These are phyloP conservation scores for Periophthalmodon schlosseri DNA, from an alignment of 2,113 vertebrate genomes.

Conservation along the genomic window DNA sequence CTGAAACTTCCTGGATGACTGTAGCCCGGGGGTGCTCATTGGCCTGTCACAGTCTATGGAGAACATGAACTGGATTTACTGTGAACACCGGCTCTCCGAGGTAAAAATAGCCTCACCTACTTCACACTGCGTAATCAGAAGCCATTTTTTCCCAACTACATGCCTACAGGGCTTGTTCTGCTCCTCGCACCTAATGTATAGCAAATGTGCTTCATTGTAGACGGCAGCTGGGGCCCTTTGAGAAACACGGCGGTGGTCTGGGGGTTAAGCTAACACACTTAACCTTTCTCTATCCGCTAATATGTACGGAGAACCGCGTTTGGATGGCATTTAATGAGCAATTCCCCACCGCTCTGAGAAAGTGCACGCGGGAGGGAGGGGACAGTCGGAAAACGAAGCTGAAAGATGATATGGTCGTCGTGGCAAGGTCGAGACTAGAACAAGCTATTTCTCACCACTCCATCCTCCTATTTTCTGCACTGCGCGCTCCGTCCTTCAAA, in stretches of 20 bases:
- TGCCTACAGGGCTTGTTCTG: conserved; percentile 7
- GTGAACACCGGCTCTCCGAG: not conserved
- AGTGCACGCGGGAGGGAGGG: conserved; percentile 23
- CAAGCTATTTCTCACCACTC: conserved; percentile 43
- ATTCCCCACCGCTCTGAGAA: conserved; percentile 20
- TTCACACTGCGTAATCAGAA: conserved; percentile 4
- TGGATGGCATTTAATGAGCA: conserved; percentile 35
- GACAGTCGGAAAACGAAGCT: conserved; percentile 51
- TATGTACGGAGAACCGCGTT: conserved; percentile 15
- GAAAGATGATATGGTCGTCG: conserved; percentile 45
- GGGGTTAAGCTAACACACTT: conserved; percentile 13
- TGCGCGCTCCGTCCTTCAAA: conserved; percentile 65
- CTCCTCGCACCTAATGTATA: not conserved
- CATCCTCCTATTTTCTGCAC: conserved; percentile 32
- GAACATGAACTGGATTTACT: conserved; percentile 10
- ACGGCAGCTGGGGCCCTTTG: conserved; percentile 21
- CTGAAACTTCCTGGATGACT: not conserved
- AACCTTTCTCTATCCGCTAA: conserved; percentile 15
- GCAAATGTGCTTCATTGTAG: conserved; percentile 4
- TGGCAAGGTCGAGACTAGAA: conserved; percentile 62
- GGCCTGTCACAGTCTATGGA: not conserved
- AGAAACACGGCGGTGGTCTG: not conserved
- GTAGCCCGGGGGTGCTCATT: not conserved
- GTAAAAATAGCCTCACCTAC: conserved; percentile 16
- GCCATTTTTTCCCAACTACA: not conserved